Evolutionary conservation across 1,140 invertebrate species (phyloP).

Genomic region (Lordiphosa stackelbergi): DNA sequence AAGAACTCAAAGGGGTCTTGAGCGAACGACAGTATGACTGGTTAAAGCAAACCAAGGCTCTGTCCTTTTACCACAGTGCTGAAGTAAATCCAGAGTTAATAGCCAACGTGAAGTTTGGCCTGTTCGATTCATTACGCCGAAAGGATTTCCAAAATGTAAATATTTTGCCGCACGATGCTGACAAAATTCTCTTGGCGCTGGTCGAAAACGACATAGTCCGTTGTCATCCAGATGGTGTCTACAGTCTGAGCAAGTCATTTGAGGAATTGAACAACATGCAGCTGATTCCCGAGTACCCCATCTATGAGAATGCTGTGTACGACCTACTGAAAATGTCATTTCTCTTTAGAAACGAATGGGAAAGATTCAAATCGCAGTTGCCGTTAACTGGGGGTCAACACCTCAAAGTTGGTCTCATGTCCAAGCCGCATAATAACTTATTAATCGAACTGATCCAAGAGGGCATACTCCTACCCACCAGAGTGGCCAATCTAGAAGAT

Average conservation of each 20-base stretch:
- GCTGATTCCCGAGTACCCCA: not conserved
- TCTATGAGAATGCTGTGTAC: not conserved
- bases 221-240: not conserved
- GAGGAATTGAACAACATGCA: not conserved
- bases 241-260: not conserved
- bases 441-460: not conserved
- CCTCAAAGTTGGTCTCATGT: not conserved
- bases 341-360: not conserved
- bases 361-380: not conserved
- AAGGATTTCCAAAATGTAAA: not conserved
- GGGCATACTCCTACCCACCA: not conserved
- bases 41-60: not conserved
- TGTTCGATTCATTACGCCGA: not conserved
- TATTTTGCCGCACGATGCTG: not conserved
- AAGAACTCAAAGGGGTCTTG: not conserved
- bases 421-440: constrained; percentile 1
- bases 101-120: not conserved
- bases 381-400: too few relatives aligned
- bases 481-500: not conserved
- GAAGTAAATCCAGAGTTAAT: not conserved
- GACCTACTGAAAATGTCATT: not conserved
- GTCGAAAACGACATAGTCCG: not conserved
- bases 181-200: not conserved
- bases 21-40: not conserved
- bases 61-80: not conserved